phyloP scores from a whole-genome alignment of 2,888 invertebrate species.

The Coenonympha arcania region DNA sequence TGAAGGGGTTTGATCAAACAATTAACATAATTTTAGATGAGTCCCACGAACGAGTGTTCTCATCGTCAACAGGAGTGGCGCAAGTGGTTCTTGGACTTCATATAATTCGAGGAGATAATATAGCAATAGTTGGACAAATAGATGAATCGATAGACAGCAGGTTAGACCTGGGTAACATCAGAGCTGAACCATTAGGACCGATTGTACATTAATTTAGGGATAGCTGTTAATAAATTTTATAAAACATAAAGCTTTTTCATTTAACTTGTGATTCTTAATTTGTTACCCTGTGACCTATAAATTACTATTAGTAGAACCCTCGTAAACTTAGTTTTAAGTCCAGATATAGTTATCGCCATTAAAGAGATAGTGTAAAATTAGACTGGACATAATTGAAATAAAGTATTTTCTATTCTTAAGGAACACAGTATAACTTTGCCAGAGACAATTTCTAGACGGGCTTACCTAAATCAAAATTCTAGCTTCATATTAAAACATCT shows the following conservation, averaged over 20 bases:
- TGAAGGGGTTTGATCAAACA: conserved; percentile 99
- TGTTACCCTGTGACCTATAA: too few species aligned
- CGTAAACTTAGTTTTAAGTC: too few species aligned
- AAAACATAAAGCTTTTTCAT: background rate
- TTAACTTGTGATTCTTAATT: background rate
- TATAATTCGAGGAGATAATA: conserved; percentile 98
- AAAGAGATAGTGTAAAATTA: too few species aligned
- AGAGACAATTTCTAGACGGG: too few species aligned
- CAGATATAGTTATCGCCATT: too few species aligned
- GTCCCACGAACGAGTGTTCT: conserved; percentile 98
- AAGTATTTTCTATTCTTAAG: too few species aligned
- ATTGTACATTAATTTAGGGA: conserved; percentile 77
- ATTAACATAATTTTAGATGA: conserved; percentile 98
- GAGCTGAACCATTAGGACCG: conserved; percentile 87
- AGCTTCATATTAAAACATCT: too few species aligned
- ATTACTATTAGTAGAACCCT: too few species aligned
- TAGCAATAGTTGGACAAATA: conserved; percentile 89
- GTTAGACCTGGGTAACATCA: conserved; percentile 83
- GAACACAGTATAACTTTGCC: too few species aligned
- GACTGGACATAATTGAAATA: too few species aligned
- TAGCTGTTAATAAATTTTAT: conserved; percentile 19
- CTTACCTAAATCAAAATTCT: too few species aligned
- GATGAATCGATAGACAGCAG: conserved; percentile 88
- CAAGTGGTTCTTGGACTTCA: conserved; percentile 95
- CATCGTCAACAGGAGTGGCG: conserved; percentile 87